A percentile compares a stretch with the other conserved stretches of the same genome.
Conservation (phyloP, 1,140 invertebrate species). For the Zaprionus capensis region DNA sequence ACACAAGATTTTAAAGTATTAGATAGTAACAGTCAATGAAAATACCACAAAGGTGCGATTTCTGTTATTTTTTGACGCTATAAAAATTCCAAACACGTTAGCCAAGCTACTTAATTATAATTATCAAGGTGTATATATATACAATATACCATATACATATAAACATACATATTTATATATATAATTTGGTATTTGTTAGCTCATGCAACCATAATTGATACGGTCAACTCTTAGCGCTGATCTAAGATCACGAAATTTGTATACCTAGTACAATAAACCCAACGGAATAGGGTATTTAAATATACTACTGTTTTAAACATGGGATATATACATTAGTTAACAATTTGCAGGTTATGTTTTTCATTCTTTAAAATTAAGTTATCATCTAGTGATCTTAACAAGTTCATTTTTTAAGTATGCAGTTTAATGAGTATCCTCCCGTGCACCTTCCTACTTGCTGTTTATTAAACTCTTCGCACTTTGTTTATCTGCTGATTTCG, state of each 20-base stretch:
- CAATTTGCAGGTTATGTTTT: too few relatives aligned
- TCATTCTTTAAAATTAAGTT: too few relatives aligned
- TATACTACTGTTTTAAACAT: background rate
- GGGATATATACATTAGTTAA: too few relatives aligned
- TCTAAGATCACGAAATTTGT: conserved; percentile 50
- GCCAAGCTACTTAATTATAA: conserved; percentile 30
- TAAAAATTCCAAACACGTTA: conserved; percentile 23
- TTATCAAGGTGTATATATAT: conserved; percentile 15
- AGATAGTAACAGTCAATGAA: conserved; percentile 11
- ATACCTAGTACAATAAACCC: background rate
- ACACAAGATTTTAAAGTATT: conserved; percentile 8
- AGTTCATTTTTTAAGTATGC: background rate
- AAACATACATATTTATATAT: background rate
- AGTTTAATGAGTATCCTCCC: background rate
- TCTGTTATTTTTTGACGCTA: conserved; percentile 7
- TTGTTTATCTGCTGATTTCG: conserved; percentile 58
- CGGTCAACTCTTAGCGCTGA: conserved; percentile 33
- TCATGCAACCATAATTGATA: conserved; percentile 39
- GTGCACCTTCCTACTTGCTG: background rate
- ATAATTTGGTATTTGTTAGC: conserved; percentile 20
- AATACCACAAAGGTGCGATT: conserved; percentile 30
- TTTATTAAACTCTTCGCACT: conserved; percentile 12
- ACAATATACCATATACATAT: background rate
- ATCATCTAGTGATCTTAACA: background rate
- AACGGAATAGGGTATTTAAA: background rate